Evolutionary conservation across 2,888 invertebrate species (phyloP).

Genomic region (Tortricodes alternella): DNA sequence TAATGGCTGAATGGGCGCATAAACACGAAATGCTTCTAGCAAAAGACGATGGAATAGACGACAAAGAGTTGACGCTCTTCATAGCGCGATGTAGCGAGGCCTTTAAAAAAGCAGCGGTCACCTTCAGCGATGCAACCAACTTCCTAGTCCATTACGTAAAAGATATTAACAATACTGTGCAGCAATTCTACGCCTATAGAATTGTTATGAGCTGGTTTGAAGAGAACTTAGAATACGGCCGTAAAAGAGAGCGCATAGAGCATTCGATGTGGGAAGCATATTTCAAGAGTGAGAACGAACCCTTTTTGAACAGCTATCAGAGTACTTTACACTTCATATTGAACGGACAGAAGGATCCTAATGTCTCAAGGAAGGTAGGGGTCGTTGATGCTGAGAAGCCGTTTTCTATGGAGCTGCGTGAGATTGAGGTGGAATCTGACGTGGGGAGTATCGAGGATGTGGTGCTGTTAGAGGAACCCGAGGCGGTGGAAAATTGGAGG

Average conservation of each 20-base stretch:
- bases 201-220: constrained; percentile 77
- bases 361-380: constrained; percentile 56
- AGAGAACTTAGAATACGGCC: constrained; percentile 65
- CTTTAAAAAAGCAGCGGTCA: constrained; percentile 83
- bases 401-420: constrained; percentile 63
- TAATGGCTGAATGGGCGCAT: constrained; percentile 80
- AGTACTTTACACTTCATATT: constrained; percentile 65
- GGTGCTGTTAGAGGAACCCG: constrained; percentile 61
- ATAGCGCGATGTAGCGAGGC: constrained; percentile 84
- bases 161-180: constrained; percentile 63
- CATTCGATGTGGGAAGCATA: constrained; percentile 76
- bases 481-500: constrained; percentile 69
- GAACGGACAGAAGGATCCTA: constrained; percentile 63
- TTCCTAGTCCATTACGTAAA: constrained; percentile 84
- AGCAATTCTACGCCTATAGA: constrained; percentile 80
- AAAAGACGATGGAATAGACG: constrained; percentile 57
- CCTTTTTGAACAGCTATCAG: constrained; percentile 61
- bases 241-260: constrained; percentile 67
- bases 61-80: constrained; percentile 71
- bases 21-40: constrained; percentile 66
- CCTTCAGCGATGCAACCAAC: constrained; percentile 83
- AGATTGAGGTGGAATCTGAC: constrained; percentile 74
- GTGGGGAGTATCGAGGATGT: constrained; percentile 70
- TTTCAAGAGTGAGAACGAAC: constrained; percentile 55
- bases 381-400: constrained; percentile 56